Base-by-base conservation (phyloP, 2,113 vertebrate species). In the Chunga burmeisteri region DNA sequence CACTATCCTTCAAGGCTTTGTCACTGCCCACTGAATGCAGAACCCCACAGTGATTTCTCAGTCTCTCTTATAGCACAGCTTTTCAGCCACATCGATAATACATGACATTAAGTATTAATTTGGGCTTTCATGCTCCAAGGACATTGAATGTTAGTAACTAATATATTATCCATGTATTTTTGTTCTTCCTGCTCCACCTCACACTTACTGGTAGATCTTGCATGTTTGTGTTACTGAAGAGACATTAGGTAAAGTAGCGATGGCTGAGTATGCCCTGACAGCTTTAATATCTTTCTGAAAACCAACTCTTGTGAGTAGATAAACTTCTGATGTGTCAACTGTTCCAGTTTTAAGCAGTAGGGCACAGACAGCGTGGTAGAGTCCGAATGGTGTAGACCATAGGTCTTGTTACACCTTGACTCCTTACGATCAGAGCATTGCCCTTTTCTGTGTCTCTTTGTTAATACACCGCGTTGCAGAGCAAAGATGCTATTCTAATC, bases 21-120 rank as follows among this genome's bases (percentile, higher is more conserved):
- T 65, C 26, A 9, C 20, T 86, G 38, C 58, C 32, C 70, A 16
- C 34, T 56, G 42, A 36, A 30, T 2, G 12, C 50, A 65, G 22
- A 88, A 29, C 22, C 58, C 47, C 29, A 22, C 16, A 29, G 46
- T 27, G 38, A 34, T 62, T 94, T 81, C 72, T 67, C 68, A 44
- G 34, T 87, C 63, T 85, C 65, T 56, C n/a, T n/a, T 32, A 34
- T 34, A 84, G 40, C 27, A 19, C 52, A 81, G 46, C 50, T 58
- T 67, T 66, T 55, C 30, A 67, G 27, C 70, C 62, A 26, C 73
- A 71, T 89, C 74, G 38, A 25, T 85, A 84, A 71, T 81, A 70
- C 32, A 70, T 26, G 8, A 4, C 74, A 84, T 81, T 66, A 93
- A 95, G 59, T 58, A 81, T 96, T 84, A 74, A 84, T 77, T 81